Base-by-base conservation (phyloP, 2,888 invertebrate species). In the Acleris cristana region DNA sequence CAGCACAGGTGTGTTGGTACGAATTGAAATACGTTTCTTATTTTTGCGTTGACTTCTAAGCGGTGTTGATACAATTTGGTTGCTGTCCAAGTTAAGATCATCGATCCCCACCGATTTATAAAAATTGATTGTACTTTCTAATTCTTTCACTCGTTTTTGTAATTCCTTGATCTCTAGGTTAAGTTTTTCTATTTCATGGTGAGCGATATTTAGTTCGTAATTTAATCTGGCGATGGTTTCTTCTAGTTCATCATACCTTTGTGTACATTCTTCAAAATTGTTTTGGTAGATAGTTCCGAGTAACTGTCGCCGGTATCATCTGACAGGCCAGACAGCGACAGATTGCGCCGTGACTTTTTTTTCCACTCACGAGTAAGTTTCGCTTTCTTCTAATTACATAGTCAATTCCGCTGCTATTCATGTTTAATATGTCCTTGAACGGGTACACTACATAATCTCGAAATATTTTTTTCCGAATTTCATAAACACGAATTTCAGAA, bases 151-250 rank as follows among this genome's bases (percentile, higher is more conserved):
- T 53, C 16, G 53, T 23, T 53, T 53, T 23, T 53, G 10, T 12
- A 53, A 16, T 6, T 26, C 26, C 16, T 26, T 53, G 3, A 53
- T 12, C 1, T 53, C 53, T 53, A 26, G 53, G 16, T 16, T 53
- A 23, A 53, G 16, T 53, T 53, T 53, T 53, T 53, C 53, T 53
- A 53, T 53, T 26, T 53, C 53, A 6, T 12, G 14, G 16, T 53
- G 53, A 6, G 53, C 53, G 4, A 53, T 53, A 16, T 26, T 14
- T 26, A 53, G 5, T 26, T 53, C 53, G 6, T 16, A 26, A 3
- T 53, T 12, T 26, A 53, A 53, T 5, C 10, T 16, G 6, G 10
- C 10, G 1, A 53, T 23, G 26, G 10, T 53, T 53, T 53, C 53
- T 53, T 53, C 16, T 16, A 53, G 12, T 53, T 53, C 53, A 3